Evolutionary conservation across 2,888 invertebrate genomes (phyloP).

Genomic region (Cylindroiulus punctatus): DNA sequence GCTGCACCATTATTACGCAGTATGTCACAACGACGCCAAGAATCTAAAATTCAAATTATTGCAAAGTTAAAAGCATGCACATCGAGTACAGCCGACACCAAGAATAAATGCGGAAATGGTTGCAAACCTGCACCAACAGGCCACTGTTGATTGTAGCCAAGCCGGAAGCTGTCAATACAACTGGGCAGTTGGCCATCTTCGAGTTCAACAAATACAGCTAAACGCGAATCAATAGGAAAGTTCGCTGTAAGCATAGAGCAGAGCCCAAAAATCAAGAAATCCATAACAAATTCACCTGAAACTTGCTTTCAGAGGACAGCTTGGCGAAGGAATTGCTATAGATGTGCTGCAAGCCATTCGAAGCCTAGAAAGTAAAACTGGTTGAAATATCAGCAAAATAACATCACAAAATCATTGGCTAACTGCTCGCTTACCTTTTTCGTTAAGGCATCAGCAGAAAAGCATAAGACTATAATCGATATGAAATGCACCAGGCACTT

Average conservation of each 20-base stretch:
- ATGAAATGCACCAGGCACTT: background rate
- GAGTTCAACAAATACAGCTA: background rate
- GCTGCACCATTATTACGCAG: slow-evolving; percentile 14
- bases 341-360: background rate
- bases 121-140: background rate
- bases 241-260: too few relatives aligned
- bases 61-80: background rate
- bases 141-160: background rate
- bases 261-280: background rate
- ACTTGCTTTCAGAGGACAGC: background rate
- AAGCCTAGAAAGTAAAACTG: background rate
- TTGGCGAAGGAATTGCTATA: background rate
- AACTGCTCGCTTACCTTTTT: background rate
- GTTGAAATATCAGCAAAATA: background rate
- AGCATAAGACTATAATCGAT: background rate
- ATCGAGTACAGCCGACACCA: too few relatives aligned
- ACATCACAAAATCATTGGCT: too few relatives aligned
- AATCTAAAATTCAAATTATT: background rate
- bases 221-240: background rate
- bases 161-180: background rate
- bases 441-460: background rate
- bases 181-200: background rate
- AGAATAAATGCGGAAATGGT: too few relatives aligned
- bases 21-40: slow-evolving; percentile 31
- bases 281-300: background rate